phyloP scores from a whole-genome alignment of 2,888 invertebrate genomes.

The Panzeria rudis region DNA sequence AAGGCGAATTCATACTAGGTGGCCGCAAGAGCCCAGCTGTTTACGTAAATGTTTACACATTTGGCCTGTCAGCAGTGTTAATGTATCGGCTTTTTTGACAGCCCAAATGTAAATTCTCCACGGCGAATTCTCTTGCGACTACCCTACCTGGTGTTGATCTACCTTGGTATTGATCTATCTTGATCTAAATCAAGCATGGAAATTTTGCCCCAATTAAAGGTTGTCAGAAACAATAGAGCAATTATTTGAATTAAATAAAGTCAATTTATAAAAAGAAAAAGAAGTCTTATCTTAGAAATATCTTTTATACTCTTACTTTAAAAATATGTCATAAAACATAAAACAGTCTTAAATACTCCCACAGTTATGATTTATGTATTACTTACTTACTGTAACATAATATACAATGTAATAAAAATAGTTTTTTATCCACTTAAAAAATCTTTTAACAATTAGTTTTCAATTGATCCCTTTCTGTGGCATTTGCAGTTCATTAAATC shows the following conservation, averaged over 20 bases:
- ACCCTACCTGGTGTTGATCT: too few relatives aligned
- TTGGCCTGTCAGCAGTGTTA: too few relatives aligned
- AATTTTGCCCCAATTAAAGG: background rate
- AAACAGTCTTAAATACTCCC: background rate
- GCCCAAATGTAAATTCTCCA: too few relatives aligned
- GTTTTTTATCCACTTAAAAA: slow-evolving; percentile 33
- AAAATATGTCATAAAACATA: background rate
- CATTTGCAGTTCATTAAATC: slow-evolving; percentile 57
- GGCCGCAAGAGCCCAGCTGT: too few relatives aligned
- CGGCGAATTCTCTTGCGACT: too few relatives aligned
- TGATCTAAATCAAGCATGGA: background rate
- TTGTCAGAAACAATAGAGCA: too few relatives aligned
- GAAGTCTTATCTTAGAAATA: too few relatives aligned
- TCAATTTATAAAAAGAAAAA: background rate
- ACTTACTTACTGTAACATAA: background rate
- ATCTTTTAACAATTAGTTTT: slow-evolving; percentile 42
- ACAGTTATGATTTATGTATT: background rate
- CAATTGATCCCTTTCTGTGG: slow-evolving; percentile 41
- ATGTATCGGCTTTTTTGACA: too few relatives aligned
- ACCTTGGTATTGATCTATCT: too few relatives aligned
- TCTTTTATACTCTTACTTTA: background rate
- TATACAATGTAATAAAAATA: slow-evolving; percentile 1
- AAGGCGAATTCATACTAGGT: too few relatives aligned
- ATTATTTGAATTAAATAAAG: background rate
- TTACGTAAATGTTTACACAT: too few relatives aligned